Base-by-base conservation (phyloP, 1,140 invertebrate genomes). In the Colletes latitarsis region DNA sequence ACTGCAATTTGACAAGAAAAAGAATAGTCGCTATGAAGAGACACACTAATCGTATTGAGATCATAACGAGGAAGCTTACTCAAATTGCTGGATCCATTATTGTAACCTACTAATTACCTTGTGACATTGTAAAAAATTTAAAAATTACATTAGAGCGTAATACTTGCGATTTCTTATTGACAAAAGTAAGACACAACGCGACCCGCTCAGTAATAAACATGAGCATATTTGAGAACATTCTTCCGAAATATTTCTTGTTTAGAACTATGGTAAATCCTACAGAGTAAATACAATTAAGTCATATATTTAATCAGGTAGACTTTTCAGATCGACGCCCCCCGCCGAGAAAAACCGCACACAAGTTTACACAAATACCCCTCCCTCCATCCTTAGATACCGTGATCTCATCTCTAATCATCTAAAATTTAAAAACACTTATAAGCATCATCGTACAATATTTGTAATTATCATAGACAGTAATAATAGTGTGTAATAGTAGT, bases 271-370 rank as follows among this genome's bases (percentile, higher is more conserved):
- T 93, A 92, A 92, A 92, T 91, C 91, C 92, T 93, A 92, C 90
- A 92, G 90, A 92, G 91, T 92, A 93, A 92, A 92, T 92, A 92
- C 89, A 93, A 93, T 93, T 92, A 92, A 93, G 91, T 90, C 92
- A 93, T 93, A 93, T 92, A 92, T 93, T 93, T 93, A 93, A 93
- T 93, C 92, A 93, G 92, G 92, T 93, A 93, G 91, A 93, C 91
- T 92, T 92, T 92, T 93, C 92, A 92, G 92, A 91, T 88, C 81
- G 81, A 88, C 90, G 88, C 89, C 91, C 92, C 92, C 88, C 82
- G 79, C 82, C 85, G 83, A 89, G 89, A 86, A 69, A 79, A 82
- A 63, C 30, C 60, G 14, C 84, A 71, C 69, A 84, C 80, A 78
- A 85, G 81, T 88, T 80, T 70, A 81, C 49, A 79, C 60, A 79